These are phyloP conservation scores for Forbesichthys agassizii DNA, from an alignment of 2,113 vertebrate genomes.

Conservation along the genomic window DNA sequence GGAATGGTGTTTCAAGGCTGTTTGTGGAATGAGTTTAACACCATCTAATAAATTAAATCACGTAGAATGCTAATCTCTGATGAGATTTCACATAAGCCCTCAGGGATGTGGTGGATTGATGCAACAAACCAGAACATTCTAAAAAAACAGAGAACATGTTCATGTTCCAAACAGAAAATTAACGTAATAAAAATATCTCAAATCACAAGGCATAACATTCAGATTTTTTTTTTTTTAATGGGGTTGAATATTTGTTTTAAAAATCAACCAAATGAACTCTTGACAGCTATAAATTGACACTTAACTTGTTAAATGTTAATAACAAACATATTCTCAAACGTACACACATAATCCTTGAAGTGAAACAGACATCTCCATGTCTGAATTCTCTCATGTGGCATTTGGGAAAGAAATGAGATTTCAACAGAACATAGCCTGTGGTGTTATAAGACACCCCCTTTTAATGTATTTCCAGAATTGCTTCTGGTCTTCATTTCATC, in stretches of 20 bases:
- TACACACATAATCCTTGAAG: background rate
- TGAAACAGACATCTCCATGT: constrained; percentile 5
- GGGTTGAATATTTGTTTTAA: too few relatives aligned
- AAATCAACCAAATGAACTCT: too few relatives aligned
- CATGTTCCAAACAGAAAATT: too few relatives aligned
- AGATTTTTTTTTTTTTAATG: too few relatives aligned
- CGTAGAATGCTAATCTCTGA: constrained; percentile 14
- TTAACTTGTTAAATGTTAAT: too few relatives aligned
- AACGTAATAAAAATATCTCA: too few relatives aligned
- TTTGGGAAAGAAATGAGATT: constrained; percentile 17
- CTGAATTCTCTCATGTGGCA: too few relatives aligned
- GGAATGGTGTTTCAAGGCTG: constrained; percentile 31
- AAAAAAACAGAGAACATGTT: background rate
- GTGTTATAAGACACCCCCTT: constrained; percentile 50
- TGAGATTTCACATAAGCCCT: constrained; percentile 23
- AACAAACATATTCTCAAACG: too few relatives aligned
- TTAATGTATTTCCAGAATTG: constrained; percentile 55
- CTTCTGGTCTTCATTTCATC: constrained; percentile 26
- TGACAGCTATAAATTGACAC: too few relatives aligned
- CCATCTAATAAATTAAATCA: constrained; percentile 22
- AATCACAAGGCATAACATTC: too few relatives aligned
- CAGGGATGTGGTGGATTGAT: constrained; percentile 20
- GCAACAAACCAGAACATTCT: background rate
- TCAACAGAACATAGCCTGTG: constrained; percentile 35
- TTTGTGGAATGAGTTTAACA: constrained; percentile 27